Conservation (phyloP, 2,797 vertebrate species). For the Leptodactylus fallax region DNA sequence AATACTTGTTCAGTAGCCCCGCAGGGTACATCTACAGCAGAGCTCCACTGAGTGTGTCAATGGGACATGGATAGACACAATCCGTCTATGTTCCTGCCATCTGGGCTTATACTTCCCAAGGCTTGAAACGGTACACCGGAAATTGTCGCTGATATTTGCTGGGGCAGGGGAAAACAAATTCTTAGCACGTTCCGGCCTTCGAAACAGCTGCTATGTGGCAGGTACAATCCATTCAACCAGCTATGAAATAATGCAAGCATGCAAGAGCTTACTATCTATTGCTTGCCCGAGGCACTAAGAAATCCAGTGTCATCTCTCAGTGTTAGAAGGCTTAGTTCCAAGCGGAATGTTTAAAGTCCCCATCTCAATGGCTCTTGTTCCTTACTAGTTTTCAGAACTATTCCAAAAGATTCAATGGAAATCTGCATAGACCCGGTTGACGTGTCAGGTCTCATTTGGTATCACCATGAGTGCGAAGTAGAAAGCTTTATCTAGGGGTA, state of each 20-base stretch:
- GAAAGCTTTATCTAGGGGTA: slow-evolving; percentile 32
- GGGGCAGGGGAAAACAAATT: slow-evolving; percentile 38
- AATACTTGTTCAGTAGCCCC: slow-evolving; percentile 56
- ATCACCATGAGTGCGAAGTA: neutral
- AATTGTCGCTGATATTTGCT: slow-evolving; percentile 48
- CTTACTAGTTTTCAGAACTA: slow-evolving; percentile 17
- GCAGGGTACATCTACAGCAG: slow-evolving; percentile 52
- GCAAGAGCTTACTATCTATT: slow-evolving; percentile 55
- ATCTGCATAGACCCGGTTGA: slow-evolving; percentile 16
- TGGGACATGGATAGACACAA: slow-evolving; percentile 51
- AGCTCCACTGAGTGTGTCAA: slow-evolving; percentile 61
- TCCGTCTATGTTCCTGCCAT: slow-evolving; percentile 59
- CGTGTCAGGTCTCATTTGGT: neutral
- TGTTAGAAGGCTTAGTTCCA: neutral
- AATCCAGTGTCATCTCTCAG: slow-evolving; percentile 10
- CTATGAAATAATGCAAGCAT: slow-evolving; percentile 18
- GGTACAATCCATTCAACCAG: slow-evolving; percentile 41
- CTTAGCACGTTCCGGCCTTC: slow-evolving; percentile 8
- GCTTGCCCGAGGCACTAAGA: slow-evolving; percentile 25
- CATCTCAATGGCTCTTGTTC: neutral
- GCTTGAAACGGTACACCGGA: slow-evolving; percentile 30
- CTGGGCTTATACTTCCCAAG: slow-evolving; percentile 51
- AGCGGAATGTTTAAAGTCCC: neutral
- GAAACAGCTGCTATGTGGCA: slow-evolving; percentile 49
- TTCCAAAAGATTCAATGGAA: neutral